Evolutionary conservation across 2,113 vertebrate genomes (phyloP).

Genomic region (Bostrychus sinensis): DNA sequence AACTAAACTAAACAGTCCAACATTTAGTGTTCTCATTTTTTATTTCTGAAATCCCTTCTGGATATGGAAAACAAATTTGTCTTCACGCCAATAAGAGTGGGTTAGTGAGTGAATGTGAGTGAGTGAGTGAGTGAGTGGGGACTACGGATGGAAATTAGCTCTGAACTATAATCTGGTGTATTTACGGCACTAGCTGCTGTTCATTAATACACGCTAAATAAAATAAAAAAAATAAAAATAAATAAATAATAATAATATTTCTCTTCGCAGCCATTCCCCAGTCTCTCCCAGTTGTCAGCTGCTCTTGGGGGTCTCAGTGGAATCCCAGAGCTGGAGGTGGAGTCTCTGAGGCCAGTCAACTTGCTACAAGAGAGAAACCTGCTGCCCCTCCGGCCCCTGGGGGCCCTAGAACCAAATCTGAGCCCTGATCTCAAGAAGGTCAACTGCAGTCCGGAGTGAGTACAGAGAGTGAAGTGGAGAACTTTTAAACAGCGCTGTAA

Average conservation of each 20-base stretch:
- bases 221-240: no score
- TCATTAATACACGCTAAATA: no score
- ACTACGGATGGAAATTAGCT: no score
- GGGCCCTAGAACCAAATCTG: conserved; percentile 90
- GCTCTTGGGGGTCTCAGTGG: conserved; percentile 89
- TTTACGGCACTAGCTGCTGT: no score
- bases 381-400: conserved; percentile 83
- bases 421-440: conserved; percentile 90
- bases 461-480: not conserved
- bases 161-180: no score
- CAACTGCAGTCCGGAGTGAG: conserved; percentile 97
- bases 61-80: no score
- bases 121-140: no score
- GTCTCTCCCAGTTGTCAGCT: conserved; percentile 87
- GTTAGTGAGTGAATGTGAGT: no score
- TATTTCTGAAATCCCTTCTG: no score
- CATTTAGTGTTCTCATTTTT: no score
- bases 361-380: conserved; percentile 91
- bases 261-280: conserved; percentile 83
- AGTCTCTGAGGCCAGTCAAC: conserved; percentile 89
- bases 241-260: not conserved
- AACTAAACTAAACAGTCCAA: no score
- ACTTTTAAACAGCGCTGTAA: not conserved
- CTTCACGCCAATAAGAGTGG: no score
- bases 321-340: conserved; percentile 89